Evolutionary conservation across 2,797 vertebrate genomes (phyloP).

Genomic region (Mallotus villosus): DNA sequence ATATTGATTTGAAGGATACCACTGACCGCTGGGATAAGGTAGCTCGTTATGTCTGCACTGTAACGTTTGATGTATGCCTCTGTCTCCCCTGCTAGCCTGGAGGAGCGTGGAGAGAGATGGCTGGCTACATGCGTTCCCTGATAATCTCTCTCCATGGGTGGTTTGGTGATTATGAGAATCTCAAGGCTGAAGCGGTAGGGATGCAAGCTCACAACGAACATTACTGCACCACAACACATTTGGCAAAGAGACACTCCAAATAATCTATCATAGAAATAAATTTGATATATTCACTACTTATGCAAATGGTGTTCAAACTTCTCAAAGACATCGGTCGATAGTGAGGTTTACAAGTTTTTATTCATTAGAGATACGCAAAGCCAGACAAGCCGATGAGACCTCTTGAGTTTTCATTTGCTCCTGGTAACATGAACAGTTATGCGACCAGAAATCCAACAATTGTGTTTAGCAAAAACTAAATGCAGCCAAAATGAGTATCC

Average conservation of each 20-base stretch:
- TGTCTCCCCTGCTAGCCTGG: constrained; percentile 62
- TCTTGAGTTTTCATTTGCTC: too few species aligned
- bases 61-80: constrained; percentile 73
- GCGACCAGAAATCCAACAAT: too few species aligned
- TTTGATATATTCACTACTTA: not conserved
- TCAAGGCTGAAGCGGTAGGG: constrained; percentile 63
- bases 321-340: not conserved
- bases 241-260: constrained; percentile 37
- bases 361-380: not conserved
- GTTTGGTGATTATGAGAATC: constrained; percentile 73
- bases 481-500: not conserved
- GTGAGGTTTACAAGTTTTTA: not conserved
- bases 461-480: not conserved
- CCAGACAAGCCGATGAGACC: too few species aligned
- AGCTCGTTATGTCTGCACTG: constrained; percentile 70
- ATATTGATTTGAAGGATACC: constrained; percentile 68
- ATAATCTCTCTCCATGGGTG: constrained; percentile 74
- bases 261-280: constrained; percentile 24
- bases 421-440: too few species aligned
- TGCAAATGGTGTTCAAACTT: constrained; percentile 12
- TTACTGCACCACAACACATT: constrained; percentile 31
- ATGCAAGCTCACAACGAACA: constrained; percentile 51
- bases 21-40: constrained; percentile 69
- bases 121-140: constrained; percentile 70
- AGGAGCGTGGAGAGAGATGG: constrained; percentile 67